These are phyloP conservation scores for Nesidiocoris tenuis DNA, from an alignment of 2,888 invertebrate species.

Conservation along the genomic window DNA sequence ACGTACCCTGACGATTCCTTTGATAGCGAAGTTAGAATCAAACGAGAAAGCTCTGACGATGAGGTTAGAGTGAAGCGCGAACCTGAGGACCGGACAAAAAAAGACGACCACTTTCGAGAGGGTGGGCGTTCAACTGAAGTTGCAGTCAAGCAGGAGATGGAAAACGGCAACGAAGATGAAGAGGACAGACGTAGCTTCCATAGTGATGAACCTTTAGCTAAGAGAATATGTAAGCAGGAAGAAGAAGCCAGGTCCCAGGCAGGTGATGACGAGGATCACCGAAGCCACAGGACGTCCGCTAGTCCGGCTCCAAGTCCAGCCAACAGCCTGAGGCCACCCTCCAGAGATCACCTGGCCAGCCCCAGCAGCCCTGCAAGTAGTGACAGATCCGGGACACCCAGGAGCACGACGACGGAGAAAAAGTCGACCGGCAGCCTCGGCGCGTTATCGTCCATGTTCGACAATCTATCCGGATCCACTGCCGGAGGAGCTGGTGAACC, in stretches of 20 bases:
- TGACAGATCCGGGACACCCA: slow-evolving; percentile 75
- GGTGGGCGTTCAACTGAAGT: slow-evolving; percentile 56
- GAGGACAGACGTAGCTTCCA: slow-evolving; percentile 54
- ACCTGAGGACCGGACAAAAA: slow-evolving; percentile 63
- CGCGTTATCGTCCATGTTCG: slow-evolving; percentile 87
- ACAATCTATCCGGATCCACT: slow-evolving; percentile 67
- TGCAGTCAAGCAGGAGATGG: slow-evolving; percentile 49
- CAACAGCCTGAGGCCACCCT: slow-evolving; percentile 40
- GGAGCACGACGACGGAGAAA: slow-evolving; percentile 61
- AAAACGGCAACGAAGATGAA: slow-evolving; percentile 55
- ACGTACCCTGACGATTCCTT: slow-evolving; percentile 57
- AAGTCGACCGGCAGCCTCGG: slow-evolving; percentile 67
- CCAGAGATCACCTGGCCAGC: slow-evolving; percentile 54
- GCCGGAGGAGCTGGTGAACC: slow-evolving; percentile 45
- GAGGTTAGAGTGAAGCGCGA: slow-evolving; percentile 51
- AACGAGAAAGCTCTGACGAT: slow-evolving; percentile 59
- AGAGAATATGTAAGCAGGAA: slow-evolving; percentile 45
- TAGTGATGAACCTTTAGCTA: slow-evolving; percentile 49
- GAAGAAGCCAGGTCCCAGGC: slow-evolving; percentile 44
- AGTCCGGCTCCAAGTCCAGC: slow-evolving; percentile 50
- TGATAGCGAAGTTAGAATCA: slow-evolving; percentile 59
- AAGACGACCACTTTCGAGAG: slow-evolving; percentile 61
- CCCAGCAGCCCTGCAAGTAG: slow-evolving; percentile 71
- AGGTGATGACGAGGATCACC: slow-evolving; percentile 49
- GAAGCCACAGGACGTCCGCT: slow-evolving; percentile 48